phyloP scores from a whole-genome alignment of 2,797 vertebrate species.

The Atherinosoma microstoma region DNA sequence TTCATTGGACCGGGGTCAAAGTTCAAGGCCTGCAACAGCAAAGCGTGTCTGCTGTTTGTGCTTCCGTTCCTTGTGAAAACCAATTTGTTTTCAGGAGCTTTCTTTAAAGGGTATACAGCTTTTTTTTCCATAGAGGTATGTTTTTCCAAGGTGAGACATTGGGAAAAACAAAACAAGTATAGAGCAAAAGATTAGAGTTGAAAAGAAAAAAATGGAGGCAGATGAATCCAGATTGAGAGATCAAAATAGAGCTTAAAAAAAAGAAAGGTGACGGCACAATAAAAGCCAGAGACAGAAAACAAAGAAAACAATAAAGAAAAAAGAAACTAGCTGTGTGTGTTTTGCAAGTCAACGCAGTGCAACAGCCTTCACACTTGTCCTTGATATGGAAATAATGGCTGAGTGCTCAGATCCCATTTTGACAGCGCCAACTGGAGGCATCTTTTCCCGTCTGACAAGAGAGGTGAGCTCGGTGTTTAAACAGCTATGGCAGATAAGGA shows the following conservation, averaged over 20 bases:
- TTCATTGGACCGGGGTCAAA: constrained; percentile 55
- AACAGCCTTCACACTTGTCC: constrained; percentile 54
- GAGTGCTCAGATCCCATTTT: constrained; percentile 57
- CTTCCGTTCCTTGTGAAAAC: constrained; percentile 51
- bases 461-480: constrained; percentile 64
- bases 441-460: constrained; percentile 54
- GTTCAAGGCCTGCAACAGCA: constrained; percentile 42
- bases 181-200: neutral
- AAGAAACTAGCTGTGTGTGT: constrained; percentile 14
- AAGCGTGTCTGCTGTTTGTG: constrained; percentile 43
- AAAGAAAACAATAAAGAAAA: constrained; percentile 39
- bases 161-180: neutral
- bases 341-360: constrained; percentile 57
- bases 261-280: constrained; percentile 8
- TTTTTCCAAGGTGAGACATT: constrained; percentile 33
- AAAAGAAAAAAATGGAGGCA: constrained; percentile 19
- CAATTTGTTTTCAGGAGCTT: constrained; percentile 62
- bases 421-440: constrained; percentile 60
- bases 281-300: constrained; percentile 42
- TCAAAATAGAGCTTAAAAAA: constrained; percentile 22
- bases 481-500: constrained; percentile 26
- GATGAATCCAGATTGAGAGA: constrained; percentile 17
- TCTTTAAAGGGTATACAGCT: constrained; percentile 32
- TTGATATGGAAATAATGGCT: constrained; percentile 74
- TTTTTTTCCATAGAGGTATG: constrained; percentile 7